phyloP scores from a whole-genome alignment of 1,140 invertebrate species.

The Metaphire vulgaris region DNA sequence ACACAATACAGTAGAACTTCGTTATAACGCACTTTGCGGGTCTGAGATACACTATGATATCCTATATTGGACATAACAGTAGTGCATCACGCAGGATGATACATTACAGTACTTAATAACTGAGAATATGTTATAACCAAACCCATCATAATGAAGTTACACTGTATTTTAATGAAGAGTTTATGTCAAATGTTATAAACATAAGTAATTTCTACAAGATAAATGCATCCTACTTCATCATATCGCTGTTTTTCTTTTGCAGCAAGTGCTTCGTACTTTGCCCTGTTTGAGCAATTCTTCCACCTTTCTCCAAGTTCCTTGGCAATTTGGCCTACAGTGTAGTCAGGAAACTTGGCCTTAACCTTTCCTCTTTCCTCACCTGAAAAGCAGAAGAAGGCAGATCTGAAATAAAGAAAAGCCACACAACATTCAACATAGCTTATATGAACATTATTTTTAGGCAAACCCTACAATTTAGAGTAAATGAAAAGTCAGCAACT shows the following conservation, averaged over 20 bases:
- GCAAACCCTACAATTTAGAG: no score
- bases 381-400: conserved; percentile 99
- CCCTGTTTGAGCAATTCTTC: conserved; percentile 77
- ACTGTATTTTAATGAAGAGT: no score
- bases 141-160: no score
- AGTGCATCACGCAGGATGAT: background rate
- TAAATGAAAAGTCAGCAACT: no score
- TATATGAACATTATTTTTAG: no score
- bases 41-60: background rate
- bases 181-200: no score
- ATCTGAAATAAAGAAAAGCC: conserved; percentile 60
- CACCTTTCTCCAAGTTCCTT: conserved; percentile 94
- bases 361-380: conserved; percentile 93
- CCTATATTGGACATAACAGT: no score
- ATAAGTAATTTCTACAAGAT: no score
- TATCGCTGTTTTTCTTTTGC: conserved; percentile 91
- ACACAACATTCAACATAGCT: no score
- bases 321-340: conserved; percentile 91
- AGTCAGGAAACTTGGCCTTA: conserved; percentile 83
- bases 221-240: conserved; percentile 61
- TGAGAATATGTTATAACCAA: no score
- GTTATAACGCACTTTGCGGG: no score
- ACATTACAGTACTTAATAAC: background rate
- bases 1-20: no score
- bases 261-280: conserved; percentile 87